Percentiles rank a stretch among this genome's conserved stretches.
Evolutionary conservation across 1,140 invertebrate species (phyloP).

Genomic region (Drosophila ambigua): DNA sequence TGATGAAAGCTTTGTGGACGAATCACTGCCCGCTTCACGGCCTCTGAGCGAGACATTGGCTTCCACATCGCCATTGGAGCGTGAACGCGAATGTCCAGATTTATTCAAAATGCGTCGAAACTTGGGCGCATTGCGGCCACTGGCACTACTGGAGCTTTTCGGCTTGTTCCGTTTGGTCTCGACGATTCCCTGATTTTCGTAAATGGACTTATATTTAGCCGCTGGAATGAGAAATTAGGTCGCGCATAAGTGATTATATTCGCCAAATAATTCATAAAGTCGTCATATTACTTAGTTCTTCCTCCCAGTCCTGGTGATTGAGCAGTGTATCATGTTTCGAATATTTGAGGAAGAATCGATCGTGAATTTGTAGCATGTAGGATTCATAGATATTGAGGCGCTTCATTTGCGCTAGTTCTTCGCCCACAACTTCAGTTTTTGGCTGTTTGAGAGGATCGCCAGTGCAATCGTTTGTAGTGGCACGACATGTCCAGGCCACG

Average conservation of each 20-base stretch:
- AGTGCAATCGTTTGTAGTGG: slow-evolving; percentile 87
- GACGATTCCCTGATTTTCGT: slow-evolving; percentile 31
- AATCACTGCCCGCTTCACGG: slow-evolving; percentile 1
- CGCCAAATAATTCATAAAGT: not conserved
- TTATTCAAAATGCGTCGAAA: slow-evolving; percentile 47
- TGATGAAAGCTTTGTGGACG: slow-evolving; percentile 7
- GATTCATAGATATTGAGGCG: slow-evolving; percentile 93
- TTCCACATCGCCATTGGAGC: slow-evolving; percentile 24
- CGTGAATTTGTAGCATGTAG: slow-evolving; percentile 94
- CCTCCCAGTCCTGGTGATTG: slow-evolving; percentile 86
- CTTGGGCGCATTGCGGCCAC: slow-evolving; percentile 39
- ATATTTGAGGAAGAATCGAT: slow-evolving; percentile 88
- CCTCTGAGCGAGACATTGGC: slow-evolving; percentile 15
- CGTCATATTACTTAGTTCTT: slow-evolving; percentile 84
- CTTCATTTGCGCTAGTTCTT: slow-evolving; percentile 90
- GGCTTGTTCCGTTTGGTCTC: slow-evolving; percentile 26
- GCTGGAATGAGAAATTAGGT: slow-evolving; percentile 5
- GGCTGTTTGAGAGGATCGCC: slow-evolving; percentile 87
- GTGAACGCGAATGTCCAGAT: slow-evolving; percentile 25
- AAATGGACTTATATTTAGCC: slow-evolving; percentile 54
- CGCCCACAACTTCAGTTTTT: slow-evolving; percentile 88
- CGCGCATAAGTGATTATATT: not conserved
- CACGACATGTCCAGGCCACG: slow-evolving; percentile 92
- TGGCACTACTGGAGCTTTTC: slow-evolving; percentile 43
- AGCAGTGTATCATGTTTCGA: slow-evolving; percentile 85